A percentile compares a stretch with the other conserved stretches of the same genome.
These are phyloP conservation scores for Agapornis canus DNA, from an alignment of 2,797 vertebrate genomes.

Conservation along the genomic window DNA sequence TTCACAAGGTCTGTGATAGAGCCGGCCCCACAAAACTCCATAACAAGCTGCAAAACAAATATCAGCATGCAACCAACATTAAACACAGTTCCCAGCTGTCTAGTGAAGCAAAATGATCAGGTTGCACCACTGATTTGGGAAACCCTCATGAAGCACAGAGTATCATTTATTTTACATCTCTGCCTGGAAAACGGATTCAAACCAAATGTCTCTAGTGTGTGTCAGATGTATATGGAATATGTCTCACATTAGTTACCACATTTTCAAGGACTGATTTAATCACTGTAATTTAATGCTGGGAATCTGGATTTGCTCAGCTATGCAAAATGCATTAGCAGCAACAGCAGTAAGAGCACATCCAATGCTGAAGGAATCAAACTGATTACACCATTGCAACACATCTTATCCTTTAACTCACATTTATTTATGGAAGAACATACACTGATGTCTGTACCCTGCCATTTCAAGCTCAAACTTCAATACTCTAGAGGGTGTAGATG, in stretches of 20 bases:
- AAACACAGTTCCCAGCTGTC: not conserved
- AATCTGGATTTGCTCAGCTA: conserved; percentile 18
- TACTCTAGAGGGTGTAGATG: not conserved
- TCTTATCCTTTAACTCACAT: not conserved
- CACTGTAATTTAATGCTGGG: not conserved
- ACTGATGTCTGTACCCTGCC: not conserved
- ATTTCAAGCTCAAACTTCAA: not conserved
- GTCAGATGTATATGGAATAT: conserved; percentile 14
- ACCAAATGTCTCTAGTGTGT: conserved; percentile 15
- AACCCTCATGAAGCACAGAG: not conserved
- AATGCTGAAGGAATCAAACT: not conserved
- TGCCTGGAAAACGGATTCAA: conserved; percentile 37
- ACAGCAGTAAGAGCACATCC: not conserved
- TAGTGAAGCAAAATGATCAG: not conserved
- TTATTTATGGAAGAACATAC: not conserved
- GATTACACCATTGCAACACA: not conserved
- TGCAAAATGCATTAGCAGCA: conserved; percentile 38
- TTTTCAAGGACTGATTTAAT: conserved; percentile 23
- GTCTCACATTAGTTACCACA: conserved; percentile 1
- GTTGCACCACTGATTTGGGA: not conserved
- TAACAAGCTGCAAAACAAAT: conserved; percentile 86
- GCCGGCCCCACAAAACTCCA: conserved; percentile 98
- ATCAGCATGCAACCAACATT: not conserved
- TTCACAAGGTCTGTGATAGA: conserved; percentile 99
- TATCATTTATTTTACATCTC: not conserved